phyloP scores from a whole-genome alignment of 2,888 invertebrate genomes.

The Rhabditoides inermis region DNA sequence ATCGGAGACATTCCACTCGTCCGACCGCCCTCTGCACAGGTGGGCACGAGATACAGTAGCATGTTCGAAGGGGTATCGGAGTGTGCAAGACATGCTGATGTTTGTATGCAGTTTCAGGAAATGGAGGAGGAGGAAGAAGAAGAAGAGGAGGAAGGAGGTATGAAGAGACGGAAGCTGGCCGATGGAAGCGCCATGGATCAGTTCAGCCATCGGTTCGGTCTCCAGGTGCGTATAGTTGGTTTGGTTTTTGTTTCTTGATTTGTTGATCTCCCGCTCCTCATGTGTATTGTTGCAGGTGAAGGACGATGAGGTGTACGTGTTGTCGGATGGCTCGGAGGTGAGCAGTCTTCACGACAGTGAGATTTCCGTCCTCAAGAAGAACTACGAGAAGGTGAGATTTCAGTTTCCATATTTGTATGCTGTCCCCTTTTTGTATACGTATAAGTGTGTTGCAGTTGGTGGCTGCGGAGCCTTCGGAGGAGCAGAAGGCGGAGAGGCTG shows the following conservation, averaged over 20 bases:
- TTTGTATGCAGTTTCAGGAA: not conserved
- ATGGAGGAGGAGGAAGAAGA: constrained; percentile 13
- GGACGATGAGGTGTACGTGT: constrained; percentile 37
- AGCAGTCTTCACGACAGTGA: constrained; percentile 48
- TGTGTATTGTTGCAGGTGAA: constrained; percentile 5
- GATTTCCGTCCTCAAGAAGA: constrained; percentile 31
- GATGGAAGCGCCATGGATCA: constrained; percentile 39
- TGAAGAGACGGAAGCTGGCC: constrained; percentile 36
- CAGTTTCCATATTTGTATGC: not conserved
- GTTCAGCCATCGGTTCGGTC: constrained; percentile 45
- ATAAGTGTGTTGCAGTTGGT: constrained; percentile 14
- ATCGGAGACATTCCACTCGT: too few relatives aligned
- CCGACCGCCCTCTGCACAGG: too few relatives aligned
- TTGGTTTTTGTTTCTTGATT: not conserved
- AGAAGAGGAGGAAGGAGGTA: constrained; percentile 5
- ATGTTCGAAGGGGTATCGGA: too few relatives aligned
- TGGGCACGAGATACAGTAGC: too few relatives aligned
- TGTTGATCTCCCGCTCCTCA: not conserved
- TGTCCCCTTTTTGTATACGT: not conserved
- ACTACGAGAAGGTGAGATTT: constrained; percentile 38
- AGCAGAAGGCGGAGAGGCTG: constrained; percentile 25
- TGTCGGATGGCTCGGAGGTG: constrained; percentile 50
- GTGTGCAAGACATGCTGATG: too few relatives aligned
- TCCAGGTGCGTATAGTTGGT: constrained; percentile 9
- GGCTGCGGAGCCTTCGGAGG: constrained; percentile 20